Conservation (phyloP, 2,113 vertebrate genomes). For the Burhinus oedicnemus region DNA sequence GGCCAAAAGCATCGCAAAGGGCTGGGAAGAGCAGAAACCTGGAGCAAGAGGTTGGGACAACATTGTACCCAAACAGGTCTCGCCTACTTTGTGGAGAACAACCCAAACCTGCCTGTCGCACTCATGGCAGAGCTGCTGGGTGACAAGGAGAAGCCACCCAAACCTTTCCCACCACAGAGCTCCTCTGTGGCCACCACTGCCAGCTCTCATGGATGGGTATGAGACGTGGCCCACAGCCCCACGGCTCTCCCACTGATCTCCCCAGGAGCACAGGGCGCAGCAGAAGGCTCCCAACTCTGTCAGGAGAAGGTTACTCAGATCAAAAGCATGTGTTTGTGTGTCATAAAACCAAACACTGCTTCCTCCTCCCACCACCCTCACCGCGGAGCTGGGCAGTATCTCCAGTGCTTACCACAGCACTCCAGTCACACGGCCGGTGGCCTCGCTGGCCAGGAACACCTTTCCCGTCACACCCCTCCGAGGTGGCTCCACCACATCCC, state of each 20-base stretch:
- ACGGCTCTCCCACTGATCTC: not conserved
- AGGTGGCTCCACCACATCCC: not conserved
- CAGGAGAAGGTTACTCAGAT: conserved; percentile 36
- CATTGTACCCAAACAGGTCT: not conserved
- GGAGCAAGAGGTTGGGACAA: not conserved
- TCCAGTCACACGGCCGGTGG: not conserved
- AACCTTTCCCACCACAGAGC: not conserved
- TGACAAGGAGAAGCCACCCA: not conserved
- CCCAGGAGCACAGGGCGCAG: not conserved
- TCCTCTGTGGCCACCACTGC: not conserved
- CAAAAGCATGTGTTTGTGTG: not conserved
- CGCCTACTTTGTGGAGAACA: not conserved
- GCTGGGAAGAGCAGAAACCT: not conserved
- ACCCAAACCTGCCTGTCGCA: not conserved
- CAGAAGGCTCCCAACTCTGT: not conserved
- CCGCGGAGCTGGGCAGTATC: not conserved
- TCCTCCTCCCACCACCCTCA: not conserved
- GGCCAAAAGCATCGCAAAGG: not conserved
- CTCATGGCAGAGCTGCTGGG: not conserved
- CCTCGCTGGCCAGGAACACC: not conserved
- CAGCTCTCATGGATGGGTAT: not conserved
- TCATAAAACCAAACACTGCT: not conserved
- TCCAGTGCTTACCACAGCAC: not conserved
- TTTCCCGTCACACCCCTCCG: not conserved
- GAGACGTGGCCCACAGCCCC: accelerated